Percentiles rank a stretch among this genome's conserved stretches.
phyloP scores from a whole-genome alignment of 2,113 vertebrate genomes.

The Delphinapterus leucas region DNA sequence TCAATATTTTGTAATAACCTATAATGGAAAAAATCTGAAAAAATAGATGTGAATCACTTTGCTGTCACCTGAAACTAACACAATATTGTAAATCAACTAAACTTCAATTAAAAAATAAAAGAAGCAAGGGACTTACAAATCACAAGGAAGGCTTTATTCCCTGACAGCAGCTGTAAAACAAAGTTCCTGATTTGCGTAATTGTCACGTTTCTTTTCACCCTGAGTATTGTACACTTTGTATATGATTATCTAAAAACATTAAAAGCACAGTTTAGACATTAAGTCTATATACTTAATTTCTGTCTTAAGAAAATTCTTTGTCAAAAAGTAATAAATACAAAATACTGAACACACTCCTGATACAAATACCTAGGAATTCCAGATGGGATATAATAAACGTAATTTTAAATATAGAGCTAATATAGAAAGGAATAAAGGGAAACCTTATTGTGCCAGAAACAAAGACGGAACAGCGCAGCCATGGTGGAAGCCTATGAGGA shows the following conservation, averaged over 20 bases:
- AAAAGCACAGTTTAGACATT: not conserved
- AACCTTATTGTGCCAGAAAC: not conserved
- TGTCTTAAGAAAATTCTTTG: not conserved
- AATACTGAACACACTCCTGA: not conserved
- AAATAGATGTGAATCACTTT: not conserved
- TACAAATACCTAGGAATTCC: not conserved
- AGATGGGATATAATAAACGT: not conserved
- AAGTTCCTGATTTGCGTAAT: not conserved
- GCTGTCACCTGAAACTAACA: not conserved
- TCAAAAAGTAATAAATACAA: not conserved
- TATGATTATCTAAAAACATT: not conserved
- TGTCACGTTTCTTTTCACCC: slow-evolving; percentile 10
- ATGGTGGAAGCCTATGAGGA: not conserved
- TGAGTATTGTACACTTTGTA: not conserved
- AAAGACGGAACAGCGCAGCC: not conserved
- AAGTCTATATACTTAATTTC: not conserved
- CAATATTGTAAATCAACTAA: not conserved
- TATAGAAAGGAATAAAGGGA: not conserved
- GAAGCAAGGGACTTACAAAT: not conserved
- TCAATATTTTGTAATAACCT: not conserved
- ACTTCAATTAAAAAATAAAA: not conserved
- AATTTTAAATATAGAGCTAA: not conserved
- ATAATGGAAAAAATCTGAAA: not conserved
- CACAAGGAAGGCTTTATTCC: not conserved
- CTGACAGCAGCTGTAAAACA: not conserved